Evolutionary conservation across 2,113 vertebrate genomes (phyloP).

Genomic region (Proterorhinus semilunaris): DNA sequence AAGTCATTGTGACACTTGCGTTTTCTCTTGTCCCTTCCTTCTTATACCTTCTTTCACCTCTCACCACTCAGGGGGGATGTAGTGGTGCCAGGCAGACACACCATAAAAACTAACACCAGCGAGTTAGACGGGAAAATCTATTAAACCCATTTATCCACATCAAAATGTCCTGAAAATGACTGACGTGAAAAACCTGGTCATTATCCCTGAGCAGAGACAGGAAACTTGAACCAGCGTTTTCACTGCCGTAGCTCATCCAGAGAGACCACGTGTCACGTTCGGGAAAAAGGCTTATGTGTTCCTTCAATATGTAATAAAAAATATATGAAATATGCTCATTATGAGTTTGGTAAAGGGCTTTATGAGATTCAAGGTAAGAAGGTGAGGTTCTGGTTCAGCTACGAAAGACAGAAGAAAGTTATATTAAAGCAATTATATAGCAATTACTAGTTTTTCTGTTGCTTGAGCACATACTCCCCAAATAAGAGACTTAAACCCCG

Average conservation of each 20-base stretch:
- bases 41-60: constrained; percentile 6
- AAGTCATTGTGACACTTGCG: neutral
- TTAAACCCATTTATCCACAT: constrained; percentile 62
- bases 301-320: constrained; percentile 12
- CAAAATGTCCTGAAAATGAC: constrained; percentile 61
- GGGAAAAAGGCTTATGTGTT: neutral
- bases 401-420: neutral
- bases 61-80: constrained; percentile 13
- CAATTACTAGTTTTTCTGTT: too few species aligned
- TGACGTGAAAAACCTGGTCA: constrained; percentile 66
- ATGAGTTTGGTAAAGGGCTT: constrained; percentile 1
- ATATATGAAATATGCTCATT: constrained; percentile 16
- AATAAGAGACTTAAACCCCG: too few species aligned
- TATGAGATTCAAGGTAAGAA: constrained; percentile 5
- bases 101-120: constrained; percentile 67
- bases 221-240: constrained; percentile 46
- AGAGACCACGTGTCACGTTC: constrained; percentile 11
- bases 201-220: constrained; percentile 42
- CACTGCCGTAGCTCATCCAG: constrained; percentile 16
- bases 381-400: neutral
- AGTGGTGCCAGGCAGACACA: constrained; percentile 71
- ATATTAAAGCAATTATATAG: neutral
- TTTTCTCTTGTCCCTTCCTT: neutral
- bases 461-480: too few species aligned
- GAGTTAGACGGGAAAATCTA: constrained; percentile 64